Base-by-base conservation (phyloP, 2,113 vertebrate species). In the Mohoua ochrocephala region DNA sequence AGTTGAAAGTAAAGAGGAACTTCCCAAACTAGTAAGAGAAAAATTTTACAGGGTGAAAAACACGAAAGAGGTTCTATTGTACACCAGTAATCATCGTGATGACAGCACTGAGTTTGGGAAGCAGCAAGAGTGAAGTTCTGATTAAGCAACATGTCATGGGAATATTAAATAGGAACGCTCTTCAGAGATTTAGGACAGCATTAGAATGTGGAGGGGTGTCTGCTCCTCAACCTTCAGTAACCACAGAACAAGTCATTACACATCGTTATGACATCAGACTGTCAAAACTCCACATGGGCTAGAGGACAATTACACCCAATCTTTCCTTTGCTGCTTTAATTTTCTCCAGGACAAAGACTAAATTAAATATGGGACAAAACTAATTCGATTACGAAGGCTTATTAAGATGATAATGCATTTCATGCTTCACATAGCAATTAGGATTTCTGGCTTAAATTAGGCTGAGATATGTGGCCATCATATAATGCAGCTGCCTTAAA, bases 341-440 rank as follows among this genome's bases (percentile, higher is more conserved):
- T 96, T 97, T 95, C 80, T 94, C 84, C 93, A 86, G 85, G 95
- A 95, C 92, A 96, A 95, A 92, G 91, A 33, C 91, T 88, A 95
- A 95, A 91, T 93, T 93, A 91, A 95, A 89, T 95, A 95, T 41
- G 90, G 93, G 69, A 95, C 94, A 91, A 83, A 97, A 49, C 91
- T 93, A 91, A 96, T 95, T 97, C 12, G 71, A 95, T 91, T 93
- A 88, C 1, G 20, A 63, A 93, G 65, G 74, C 77, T 93, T 87
- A 74, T 87, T 95, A 93, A 60, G 84, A 83, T 61, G 84, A 78
- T 70, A 95, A 96, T 52, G 86, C 74, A 92, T 90, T 96, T 93
- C 95, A 92, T 80, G 87, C 94, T 94, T 95, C 91, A 93, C 85
- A 80, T 17, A 56, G 82, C 96, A 96, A 83, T 93, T 79, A 84